Base-by-base conservation (phyloP, 2,888 invertebrate genomes). In the Caenorhabditis angaria region DNA sequence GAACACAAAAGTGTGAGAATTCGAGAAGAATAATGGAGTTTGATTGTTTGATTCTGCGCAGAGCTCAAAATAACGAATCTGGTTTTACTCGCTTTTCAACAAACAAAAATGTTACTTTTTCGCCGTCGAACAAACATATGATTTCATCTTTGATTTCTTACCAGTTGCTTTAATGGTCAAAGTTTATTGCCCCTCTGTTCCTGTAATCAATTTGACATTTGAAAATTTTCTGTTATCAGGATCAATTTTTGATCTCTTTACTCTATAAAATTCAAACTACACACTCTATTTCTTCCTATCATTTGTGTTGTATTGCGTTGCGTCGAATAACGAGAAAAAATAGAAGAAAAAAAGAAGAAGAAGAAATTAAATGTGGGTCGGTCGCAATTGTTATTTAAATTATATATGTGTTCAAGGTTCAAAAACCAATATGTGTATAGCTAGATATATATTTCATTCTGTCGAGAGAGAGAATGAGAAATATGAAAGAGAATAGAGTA, bases 401-500 rank as follows among this genome's bases (percentile, higher is more conserved):
- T 48, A 20, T 48, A 20, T 10, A 32, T 41, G 22, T 20, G 50
- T 24, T 50, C 5, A 50, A 22, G 22, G 50, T 50, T 50, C 50
- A 50, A 24, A 50, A 50, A 50, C 24, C 50, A 24, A 20, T 50
- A 24, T 24, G 41, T 41, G 41, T 14, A 12, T 12, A 12, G 41
- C 41, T 41, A 32, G 32, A 5, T 32, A 32, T 5, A 32, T 32
- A 10, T 32, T 8, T 32, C 14, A 41, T 41, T 18, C 18, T 41
- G 41, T 41, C 41, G 41, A 18, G 18, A 10, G 41, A 41, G 32
- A n/a, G 24, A 24, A 18, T 25, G 8, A 54, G 28, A 54, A 10
- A n/a, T 1, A 28, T 12, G 54, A 18, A 10, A 24, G 22, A 54
- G 61, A 61, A 58, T 57, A 67, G 50, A 67, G 67, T 67, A 61